These are phyloP conservation scores for Ennomos erosarius DNA, from an alignment of 2,888 invertebrate genomes.

Conservation along the genomic window DNA sequence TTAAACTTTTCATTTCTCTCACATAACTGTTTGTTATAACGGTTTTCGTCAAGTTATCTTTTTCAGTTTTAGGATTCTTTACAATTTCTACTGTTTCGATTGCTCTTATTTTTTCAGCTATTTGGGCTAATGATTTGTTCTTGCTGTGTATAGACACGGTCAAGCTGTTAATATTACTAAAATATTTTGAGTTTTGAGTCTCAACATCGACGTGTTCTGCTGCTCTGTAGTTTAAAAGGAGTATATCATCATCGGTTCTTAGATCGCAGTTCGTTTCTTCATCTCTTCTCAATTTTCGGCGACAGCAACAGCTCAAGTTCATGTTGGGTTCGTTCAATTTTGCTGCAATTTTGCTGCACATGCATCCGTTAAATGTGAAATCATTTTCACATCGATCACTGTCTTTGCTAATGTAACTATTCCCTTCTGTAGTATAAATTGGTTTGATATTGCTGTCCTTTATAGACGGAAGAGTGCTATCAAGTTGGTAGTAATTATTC, in stretches of 20 bases:
- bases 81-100: slow-evolving; percentile 23
- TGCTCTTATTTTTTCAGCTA: slow-evolving; percentile 11
- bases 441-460: slow-evolving; percentile 32
- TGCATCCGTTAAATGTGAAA: slow-evolving; percentile 42
- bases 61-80: slow-evolving; percentile 14
- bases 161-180: slow-evolving; percentile 41
- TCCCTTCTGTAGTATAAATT: slow-evolving; percentile 49
- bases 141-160: slow-evolving; percentile 39
- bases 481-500: slow-evolving; percentile 55
- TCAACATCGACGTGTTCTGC: slow-evolving; percentile 51
- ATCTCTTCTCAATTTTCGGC: slow-evolving; percentile 41
- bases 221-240: slow-evolving; percentile 42
- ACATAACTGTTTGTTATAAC: slow-evolving; percentile 4
- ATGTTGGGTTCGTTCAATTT: slow-evolving; percentile 47
- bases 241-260: slow-evolving; percentile 45
- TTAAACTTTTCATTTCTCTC: slow-evolving; percentile 25
- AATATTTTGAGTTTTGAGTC: slow-evolving; percentile 55
- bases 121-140: slow-evolving; percentile 16
- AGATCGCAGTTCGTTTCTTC: slow-evolving; percentile 58
- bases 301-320: slow-evolving; percentile 47
- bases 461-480: slow-evolving; percentile 42
- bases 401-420: slow-evolving; percentile 43
- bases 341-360: slow-evolving; percentile 59
- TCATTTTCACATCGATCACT: slow-evolving; percentile 17
- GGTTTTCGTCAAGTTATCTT: slow-evolving; percentile 35